A percentile compares a stretch with the other conserved stretches of the same genome.
Evolutionary conservation across 2,888 invertebrate genomes (phyloP).

Genomic region (Philaethria dido): DNA sequence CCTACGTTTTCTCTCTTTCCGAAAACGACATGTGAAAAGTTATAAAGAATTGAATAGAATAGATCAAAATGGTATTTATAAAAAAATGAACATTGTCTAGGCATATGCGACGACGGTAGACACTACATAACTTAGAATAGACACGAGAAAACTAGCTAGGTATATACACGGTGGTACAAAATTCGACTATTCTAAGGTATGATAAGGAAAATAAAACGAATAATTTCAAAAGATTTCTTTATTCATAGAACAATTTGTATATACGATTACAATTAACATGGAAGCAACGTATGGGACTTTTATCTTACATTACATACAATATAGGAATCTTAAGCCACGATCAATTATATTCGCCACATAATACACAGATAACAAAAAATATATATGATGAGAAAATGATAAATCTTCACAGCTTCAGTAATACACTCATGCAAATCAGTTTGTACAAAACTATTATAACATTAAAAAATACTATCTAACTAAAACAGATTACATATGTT

Average conservation of each 20-base stretch:
- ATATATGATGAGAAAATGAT: constrained; percentile 31
- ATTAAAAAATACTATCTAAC: constrained; percentile 59
- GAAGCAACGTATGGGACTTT: constrained; percentile 77
- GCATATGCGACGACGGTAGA: too few species aligned
- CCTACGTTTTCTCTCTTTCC: too few species aligned
- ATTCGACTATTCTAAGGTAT: too few species aligned
- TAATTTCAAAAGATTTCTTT: constrained; percentile 61
- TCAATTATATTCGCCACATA: constrained; percentile 48
- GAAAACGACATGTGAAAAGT: too few species aligned
- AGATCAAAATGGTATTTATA: too few species aligned
- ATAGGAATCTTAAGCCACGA: constrained; percentile 46
- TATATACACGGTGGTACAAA: too few species aligned
- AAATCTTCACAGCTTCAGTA: constrained; percentile 35
- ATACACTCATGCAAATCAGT: constrained; percentile 27
- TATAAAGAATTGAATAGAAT: too few species aligned
- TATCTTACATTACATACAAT: constrained; percentile 43
- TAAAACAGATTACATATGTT: constrained; percentile 56
- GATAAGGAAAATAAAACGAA: constrained; percentile 14
- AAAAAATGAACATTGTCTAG: too few species aligned
- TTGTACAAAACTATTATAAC: constrained; percentile 59
- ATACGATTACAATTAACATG: constrained; percentile 74
- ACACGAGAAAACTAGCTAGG: too few species aligned
- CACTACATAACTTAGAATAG: too few species aligned
- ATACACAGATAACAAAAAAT: constrained; percentile 31
- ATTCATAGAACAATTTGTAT: constrained; percentile 67